Evolutionary conservation across 2,797 vertebrate genomes (phyloP).

Genomic region (Enteromius viviparus): DNA sequence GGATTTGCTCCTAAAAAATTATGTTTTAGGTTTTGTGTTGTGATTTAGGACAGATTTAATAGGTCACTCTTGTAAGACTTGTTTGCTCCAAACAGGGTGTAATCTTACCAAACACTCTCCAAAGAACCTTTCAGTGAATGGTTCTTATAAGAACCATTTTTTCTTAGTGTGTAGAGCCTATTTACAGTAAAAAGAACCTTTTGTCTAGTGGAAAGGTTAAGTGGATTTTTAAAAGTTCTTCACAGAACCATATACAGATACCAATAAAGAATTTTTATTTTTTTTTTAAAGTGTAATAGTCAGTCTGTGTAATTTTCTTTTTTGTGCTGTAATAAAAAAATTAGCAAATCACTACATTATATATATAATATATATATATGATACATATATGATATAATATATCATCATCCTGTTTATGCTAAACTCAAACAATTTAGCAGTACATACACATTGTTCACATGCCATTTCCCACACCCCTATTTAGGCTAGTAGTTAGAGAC

Average conservation of each 20-base stretch:
- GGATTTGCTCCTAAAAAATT: neutral
- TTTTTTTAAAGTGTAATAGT: neutral
- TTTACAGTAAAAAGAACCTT: neutral
- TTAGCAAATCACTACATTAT: neutral
- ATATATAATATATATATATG: neutral
- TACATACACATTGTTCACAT: neutral
- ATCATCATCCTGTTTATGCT: neutral
- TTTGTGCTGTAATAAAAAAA: neutral
- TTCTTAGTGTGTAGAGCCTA: neutral
- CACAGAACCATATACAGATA: neutral
- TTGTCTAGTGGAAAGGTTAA: neutral
- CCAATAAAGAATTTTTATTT: neutral
- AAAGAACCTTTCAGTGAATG: neutral
- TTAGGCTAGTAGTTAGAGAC: neutral
- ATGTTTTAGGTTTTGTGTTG: neutral
- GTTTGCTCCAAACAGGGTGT: neutral
- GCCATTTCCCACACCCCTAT: neutral
- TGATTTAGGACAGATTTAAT: neutral
- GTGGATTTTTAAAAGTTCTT: neutral
- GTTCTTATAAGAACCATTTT: neutral
- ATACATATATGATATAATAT: neutral
- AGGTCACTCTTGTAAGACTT: neutral
- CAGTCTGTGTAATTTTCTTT: neutral
- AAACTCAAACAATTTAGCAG: neutral
- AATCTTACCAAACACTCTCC: neutral